Conservation (phyloP, 2,888 invertebrate genomes). For the Odontothrips loti region DNA sequence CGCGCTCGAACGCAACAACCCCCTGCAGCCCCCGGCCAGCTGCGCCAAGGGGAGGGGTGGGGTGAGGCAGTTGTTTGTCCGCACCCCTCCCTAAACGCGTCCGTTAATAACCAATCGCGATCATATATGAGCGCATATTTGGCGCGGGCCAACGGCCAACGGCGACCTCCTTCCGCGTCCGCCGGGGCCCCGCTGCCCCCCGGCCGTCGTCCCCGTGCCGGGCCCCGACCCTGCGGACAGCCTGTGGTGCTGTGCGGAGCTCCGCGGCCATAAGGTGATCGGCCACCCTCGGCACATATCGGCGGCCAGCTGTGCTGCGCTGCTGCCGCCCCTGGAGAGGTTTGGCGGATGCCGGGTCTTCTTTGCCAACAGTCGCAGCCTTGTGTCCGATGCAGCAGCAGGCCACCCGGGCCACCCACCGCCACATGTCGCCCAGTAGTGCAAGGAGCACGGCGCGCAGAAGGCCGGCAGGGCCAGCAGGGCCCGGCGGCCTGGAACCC, state of each 20-base stretch:
- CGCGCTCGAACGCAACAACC: background rate
- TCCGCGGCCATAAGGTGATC: background rate
- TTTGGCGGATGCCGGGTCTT: too few species aligned
- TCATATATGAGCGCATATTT: background rate
- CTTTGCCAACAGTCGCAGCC: background rate
- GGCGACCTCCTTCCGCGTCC: background rate
- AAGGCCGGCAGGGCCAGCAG: background rate
- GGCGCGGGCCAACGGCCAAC: background rate
- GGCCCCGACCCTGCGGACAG: background rate
- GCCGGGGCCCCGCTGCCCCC: background rate
- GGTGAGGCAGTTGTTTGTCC: conserved; percentile 19
- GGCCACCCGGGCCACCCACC: background rate
- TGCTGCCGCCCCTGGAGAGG: too few species aligned
- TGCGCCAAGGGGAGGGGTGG: background rate
- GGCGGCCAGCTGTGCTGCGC: too few species aligned
- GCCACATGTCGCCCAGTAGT: background rate
- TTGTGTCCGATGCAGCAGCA: background rate
- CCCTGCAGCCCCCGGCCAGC: conserved; percentile 1
- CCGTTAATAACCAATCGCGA: conserved; percentile 24
- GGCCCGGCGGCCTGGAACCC: background rate
- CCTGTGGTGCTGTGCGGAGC: background rate
- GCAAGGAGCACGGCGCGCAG: background rate
- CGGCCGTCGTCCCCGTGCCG: background rate
- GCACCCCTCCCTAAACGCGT: conserved; percentile 22
- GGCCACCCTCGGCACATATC: too few species aligned